phyloP scores from a whole-genome alignment of 2,797 vertebrate genomes.

The Pseudochromis fuscus region DNA sequence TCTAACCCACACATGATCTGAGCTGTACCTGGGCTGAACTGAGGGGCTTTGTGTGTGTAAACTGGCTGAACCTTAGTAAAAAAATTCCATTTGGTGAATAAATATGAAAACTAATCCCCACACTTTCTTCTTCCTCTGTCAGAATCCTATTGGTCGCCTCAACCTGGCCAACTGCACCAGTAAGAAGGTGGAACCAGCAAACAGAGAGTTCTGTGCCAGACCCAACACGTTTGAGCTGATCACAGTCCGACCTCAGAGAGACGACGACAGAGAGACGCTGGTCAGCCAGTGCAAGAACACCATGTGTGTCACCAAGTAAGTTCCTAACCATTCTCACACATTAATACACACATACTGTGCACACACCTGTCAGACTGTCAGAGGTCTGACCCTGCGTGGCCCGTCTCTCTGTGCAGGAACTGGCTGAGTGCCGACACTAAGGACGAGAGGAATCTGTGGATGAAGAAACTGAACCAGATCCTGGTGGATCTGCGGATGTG shows the following conservation, averaged over 20 bases:
- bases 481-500: conserved; percentile 95
- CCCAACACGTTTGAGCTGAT: conserved; percentile 96
- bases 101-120: no score
- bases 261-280: conserved; percentile 94
- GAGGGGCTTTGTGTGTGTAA: no score
- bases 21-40: no score
- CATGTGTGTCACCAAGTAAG: conserved; percentile 96
- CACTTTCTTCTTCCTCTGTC: conserved; percentile 22
- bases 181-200: conserved; percentile 91
- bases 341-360: neutral
- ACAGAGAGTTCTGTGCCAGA: conserved; percentile 95
- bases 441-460: conserved; percentile 97
- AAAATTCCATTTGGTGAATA: no score
- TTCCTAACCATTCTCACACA: neutral
- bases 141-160: conserved; percentile 93
- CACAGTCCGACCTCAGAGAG: conserved; percentile 92
- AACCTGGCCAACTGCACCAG: conserved; percentile 95
- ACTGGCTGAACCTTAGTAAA: no score
- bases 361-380: neutral
- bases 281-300: conserved; percentile 95
- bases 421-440: conserved; percentile 98
- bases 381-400: neutral
- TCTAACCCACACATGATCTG: no score
- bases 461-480: conserved; percentile 96
- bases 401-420: conserved; percentile 85